Percentiles rank a stretch among this genome's conserved stretches.
phyloP scores from a whole-genome alignment of 2,888 invertebrate genomes.

The Drosophila sordidula region DNA sequence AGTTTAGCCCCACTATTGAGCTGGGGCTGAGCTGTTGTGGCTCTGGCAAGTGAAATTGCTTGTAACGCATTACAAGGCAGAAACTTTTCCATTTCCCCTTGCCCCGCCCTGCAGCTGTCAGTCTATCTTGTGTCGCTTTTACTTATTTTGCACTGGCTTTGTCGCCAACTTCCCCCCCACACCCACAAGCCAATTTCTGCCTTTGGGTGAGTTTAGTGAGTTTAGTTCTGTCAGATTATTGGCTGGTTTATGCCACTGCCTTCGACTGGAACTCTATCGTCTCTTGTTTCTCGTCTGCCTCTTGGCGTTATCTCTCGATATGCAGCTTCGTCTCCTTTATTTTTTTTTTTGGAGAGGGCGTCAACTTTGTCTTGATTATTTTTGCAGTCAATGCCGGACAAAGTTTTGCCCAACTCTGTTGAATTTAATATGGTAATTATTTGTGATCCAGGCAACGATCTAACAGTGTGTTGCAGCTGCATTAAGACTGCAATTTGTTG shows the following conservation, averaged over 20 bases:
- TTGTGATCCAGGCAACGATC: slow-evolving; percentile 31
- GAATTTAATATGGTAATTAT: slow-evolving; percentile 72
- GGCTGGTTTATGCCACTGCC: slow-evolving; percentile 66
- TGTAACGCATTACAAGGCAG: slow-evolving; percentile 75
- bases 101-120: slow-evolving; percentile 21
- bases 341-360: slow-evolving; percentile 25
- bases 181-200: slow-evolving; percentile 26
- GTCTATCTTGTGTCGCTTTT: slow-evolving; percentile 48
- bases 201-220: slow-evolving; percentile 24
- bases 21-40: slow-evolving; percentile 21
- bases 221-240: slow-evolving; percentile 62
- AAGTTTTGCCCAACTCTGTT: slow-evolving; percentile 50
- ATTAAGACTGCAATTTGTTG: slow-evolving; percentile 26
- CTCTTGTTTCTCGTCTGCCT: slow-evolving; percentile 27
- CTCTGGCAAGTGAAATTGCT: slow-evolving; percentile 74
- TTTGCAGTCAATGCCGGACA: slow-evolving; percentile 39
- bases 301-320: slow-evolving; percentile 67
- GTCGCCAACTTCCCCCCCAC: slow-evolving; percentile 34
- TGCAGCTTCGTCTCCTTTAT: slow-evolving; percentile 38
- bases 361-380: slow-evolving; percentile 67
- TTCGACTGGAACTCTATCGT: background rate
- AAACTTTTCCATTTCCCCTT: slow-evolving; percentile 67
- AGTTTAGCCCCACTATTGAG: slow-evolving; percentile 37
- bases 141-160: slow-evolving; percentile 46
- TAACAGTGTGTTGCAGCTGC: slow-evolving; percentile 15